Evolutionary conservation across 1,140 invertebrate genomes (phyloP).

Genomic region (Caenorhabditis elegans): DNA sequence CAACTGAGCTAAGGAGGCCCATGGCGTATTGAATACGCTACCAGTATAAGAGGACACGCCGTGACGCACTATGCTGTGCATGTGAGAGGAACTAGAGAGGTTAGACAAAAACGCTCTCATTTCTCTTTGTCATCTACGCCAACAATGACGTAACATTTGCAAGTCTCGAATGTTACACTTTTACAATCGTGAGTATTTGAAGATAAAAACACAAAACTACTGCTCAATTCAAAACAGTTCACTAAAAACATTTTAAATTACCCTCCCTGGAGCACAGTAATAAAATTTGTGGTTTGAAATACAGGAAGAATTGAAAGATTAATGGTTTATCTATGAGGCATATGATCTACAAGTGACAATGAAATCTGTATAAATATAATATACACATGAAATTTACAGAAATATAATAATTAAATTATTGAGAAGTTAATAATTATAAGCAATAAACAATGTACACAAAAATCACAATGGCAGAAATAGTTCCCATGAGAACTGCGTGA

Average conservation of each 20-base stretch:
- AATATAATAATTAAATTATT: not conserved
- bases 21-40: not conserved
- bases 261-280: too few relatives aligned
- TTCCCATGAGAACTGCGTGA: constrained; percentile 34
- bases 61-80: too few relatives aligned
- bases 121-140: too few relatives aligned
- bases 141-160: too few relatives aligned
- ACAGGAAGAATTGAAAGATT: not conserved
- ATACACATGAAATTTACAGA: not conserved
- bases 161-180: too few relatives aligned
- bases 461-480: constrained; percentile 32
- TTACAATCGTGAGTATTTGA: too few relatives aligned
- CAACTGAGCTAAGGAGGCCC: not conserved
- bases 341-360: not conserved
- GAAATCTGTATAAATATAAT: not conserved
- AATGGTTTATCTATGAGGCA: not conserved
- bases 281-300: too few relatives aligned
- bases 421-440: constrained; percentile 7
- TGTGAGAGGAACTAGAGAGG: too few relatives aligned
- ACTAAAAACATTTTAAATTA: not conserved
- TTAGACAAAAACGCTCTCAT: too few relatives aligned
- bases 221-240: not conserved
- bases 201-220: too few relatives aligned
- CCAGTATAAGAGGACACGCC: too few relatives aligned
- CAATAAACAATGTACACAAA: constrained; percentile 29